Base-by-base conservation (phyloP, 2,113 vertebrate genomes). In the Pontoporia blainvillei region DNA sequence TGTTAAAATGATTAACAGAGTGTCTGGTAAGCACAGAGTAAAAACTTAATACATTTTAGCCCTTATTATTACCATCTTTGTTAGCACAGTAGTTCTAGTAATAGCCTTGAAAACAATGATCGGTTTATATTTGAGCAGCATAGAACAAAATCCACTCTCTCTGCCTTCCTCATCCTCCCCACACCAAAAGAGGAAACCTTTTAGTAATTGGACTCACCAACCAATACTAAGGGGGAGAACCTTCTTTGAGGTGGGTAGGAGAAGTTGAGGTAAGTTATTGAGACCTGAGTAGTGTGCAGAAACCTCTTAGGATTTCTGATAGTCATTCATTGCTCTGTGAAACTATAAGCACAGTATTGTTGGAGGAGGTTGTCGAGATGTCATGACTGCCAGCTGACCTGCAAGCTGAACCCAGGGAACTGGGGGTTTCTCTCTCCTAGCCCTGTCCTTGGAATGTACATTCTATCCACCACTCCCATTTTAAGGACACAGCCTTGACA, bases 41-140 rank as follows among this genome's bases (percentile, higher is more conserved):
- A 83, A 83, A 36, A 11, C 54, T 46, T 67, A 27, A 86, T 52
- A 92, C 49, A 76, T 39, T 71, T 71, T 57, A 89, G 0, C 13
- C 49, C 7, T 86, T 78, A 20, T 21, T 92, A 71, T 72, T 91
- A 62, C 46, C 86, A 76, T 23, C 18, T 69, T 72, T 78, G 11
- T 79, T 90, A 92, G 14, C 18, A 94, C 1, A 84, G 3, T 52
- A 59, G 64, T 87, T 94, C 8, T 91, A 91, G 15, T 25, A 86
- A 76, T n/a, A 67, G 15, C 39, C 52, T 82, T 89, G n/a, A 46
- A 71, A 81, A 72, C 13, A 76, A 75, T n/a, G 29, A 20, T n/a
- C 3, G 11, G n/a, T 84, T 84, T 49, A 31, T 66, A 57, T 64
- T 78, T 52, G 34, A 67, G 59, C 34, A 85, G 2, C 17, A 13